phyloP scores from a whole-genome alignment of 2,797 vertebrate species.

The Dipus sagitta region DNA sequence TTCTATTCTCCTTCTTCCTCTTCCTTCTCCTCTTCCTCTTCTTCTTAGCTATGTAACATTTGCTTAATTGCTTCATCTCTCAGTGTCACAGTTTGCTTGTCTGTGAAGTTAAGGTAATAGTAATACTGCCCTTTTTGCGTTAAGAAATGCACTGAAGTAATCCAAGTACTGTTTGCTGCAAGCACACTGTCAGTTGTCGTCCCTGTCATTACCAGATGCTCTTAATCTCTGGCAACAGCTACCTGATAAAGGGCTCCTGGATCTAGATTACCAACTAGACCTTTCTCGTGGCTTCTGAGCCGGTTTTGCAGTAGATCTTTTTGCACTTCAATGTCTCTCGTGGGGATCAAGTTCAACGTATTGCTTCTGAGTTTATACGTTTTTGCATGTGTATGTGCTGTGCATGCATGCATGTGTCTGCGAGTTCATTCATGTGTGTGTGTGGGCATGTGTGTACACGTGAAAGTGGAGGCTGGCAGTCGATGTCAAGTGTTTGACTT shows the following conservation, averaged over 20 bases:
- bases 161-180: too few relatives aligned
- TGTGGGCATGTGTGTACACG: too few relatives aligned
- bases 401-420: too few relatives aligned
- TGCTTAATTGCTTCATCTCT: not conserved
- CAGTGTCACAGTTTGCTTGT: not conserved
- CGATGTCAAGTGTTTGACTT: too few relatives aligned
- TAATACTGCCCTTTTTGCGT: not conserved
- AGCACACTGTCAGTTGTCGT: accelerated
- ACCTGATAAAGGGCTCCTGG: not conserved
- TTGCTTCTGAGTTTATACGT: too few relatives aligned
- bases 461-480: too few relatives aligned
- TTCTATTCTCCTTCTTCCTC: not conserved
- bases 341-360: not conserved
- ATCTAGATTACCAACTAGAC: not conserved
- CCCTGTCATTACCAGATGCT: accelerated
- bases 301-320: not conserved
- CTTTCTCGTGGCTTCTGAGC: not conserved
- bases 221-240: not conserved
- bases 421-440: too few relatives aligned
- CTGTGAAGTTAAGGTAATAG: not conserved
- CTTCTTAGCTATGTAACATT: not conserved
- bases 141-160: not conserved
- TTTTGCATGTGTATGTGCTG: too few relatives aligned
- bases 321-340: not conserved
- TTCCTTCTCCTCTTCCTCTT: too few relatives aligned